A percentile compares a stretch with the other conserved stretches of the same genome.
Conservation (phyloP, 2,888 invertebrate genomes). For the Pimpla rufipes region DNA sequence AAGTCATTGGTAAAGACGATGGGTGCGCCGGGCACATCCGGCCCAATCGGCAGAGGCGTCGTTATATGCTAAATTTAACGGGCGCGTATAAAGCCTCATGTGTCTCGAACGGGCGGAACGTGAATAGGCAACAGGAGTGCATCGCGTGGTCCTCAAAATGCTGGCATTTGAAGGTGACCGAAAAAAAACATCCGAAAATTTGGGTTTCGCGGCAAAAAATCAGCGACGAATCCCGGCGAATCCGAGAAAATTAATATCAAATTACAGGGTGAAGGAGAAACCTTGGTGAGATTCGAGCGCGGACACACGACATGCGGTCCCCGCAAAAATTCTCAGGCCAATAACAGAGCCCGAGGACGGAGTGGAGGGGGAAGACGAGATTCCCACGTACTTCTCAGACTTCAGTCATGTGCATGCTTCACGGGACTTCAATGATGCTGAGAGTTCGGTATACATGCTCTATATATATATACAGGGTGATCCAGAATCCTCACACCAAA, state of each 20-base stretch:
- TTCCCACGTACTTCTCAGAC: slow-evolving; percentile 77
- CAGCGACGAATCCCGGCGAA: slow-evolving; percentile 27
- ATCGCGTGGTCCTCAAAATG: background rate
- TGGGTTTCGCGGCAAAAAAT: slow-evolving; percentile 10
- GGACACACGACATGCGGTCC: slow-evolving; percentile 46
- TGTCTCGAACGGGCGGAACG: slow-evolving; percentile 57
- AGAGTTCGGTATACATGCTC: slow-evolving; percentile 45
- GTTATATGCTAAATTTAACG: slow-evolving; percentile 81
- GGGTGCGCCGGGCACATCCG: slow-evolving; percentile 80
- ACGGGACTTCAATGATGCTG: slow-evolving; percentile 68
- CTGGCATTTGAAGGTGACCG: background rate
- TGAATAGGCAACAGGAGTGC: slow-evolving; percentile 17
- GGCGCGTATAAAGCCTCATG: slow-evolving; percentile 79
- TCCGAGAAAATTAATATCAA: slow-evolving; percentile 66
- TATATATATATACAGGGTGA: slow-evolving; percentile 18
- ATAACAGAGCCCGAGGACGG: slow-evolving; percentile 16
- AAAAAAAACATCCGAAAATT: background rate
- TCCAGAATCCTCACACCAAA: too few species aligned
- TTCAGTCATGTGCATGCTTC: slow-evolving; percentile 68
- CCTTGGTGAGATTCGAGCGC: slow-evolving; percentile 51
- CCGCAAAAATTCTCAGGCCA: slow-evolving; percentile 67
- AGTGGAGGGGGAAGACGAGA: slow-evolving; percentile 31
- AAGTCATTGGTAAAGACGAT: slow-evolving; percentile 56
- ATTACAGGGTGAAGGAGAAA: slow-evolving; percentile 65
- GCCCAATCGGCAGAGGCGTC: slow-evolving; percentile 78